These are phyloP conservation scores for Uria aalge DNA, from an alignment of 2,113 vertebrate genomes.

Conservation along the genomic window DNA sequence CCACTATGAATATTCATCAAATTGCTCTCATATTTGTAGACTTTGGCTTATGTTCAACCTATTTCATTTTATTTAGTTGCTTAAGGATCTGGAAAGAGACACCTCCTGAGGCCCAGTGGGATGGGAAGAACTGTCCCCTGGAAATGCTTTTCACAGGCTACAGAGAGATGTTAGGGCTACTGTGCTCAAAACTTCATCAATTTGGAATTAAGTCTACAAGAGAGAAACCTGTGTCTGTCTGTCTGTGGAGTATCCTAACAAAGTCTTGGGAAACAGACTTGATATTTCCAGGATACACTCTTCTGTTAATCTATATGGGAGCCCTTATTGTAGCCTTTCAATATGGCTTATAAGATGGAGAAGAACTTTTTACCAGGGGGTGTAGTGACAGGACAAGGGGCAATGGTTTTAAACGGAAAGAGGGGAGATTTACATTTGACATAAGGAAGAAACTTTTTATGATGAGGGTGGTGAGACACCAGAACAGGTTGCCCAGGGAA, in stretches of 20 bases:
- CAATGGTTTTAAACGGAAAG: not conserved
- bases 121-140: not conserved
- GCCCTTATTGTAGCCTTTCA: not conserved
- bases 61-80: not conserved
- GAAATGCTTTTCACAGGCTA: not conserved
- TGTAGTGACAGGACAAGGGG: not conserved
- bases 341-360: not conserved
- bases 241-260: not conserved
- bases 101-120: not conserved
- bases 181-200: not conserved
- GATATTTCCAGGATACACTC: not conserved
- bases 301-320: not conserved
- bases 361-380: not conserved
- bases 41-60: not conserved
- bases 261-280: not conserved
- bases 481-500: rapidly evolving
- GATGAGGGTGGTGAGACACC: not conserved
- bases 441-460: not conserved
- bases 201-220: not conserved
- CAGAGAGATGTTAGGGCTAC: not conserved
- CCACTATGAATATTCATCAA: not conserved
- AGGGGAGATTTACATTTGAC: not conserved
- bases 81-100: not conserved
- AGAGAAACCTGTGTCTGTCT: not conserved
- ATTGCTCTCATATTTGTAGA: not conserved